phyloP scores from a whole-genome alignment of 2,113 vertebrate genomes.

The Passer montanus region DNA sequence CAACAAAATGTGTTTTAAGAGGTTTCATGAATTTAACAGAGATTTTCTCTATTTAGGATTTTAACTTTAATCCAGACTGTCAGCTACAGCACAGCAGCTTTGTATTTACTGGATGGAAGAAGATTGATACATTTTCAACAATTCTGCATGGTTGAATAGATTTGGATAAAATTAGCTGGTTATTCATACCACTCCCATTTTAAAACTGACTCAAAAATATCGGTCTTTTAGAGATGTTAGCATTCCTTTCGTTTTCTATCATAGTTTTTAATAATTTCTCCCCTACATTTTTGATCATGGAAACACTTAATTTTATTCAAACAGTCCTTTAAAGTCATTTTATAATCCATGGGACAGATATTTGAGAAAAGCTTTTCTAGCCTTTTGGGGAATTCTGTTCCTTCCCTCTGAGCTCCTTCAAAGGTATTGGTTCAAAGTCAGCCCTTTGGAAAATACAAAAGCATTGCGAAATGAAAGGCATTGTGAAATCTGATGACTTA shows the following conservation, averaged over 20 bases:
- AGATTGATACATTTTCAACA: background rate
- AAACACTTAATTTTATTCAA: background rate
- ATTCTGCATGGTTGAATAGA: background rate
- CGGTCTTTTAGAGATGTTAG: rapidly evolving
- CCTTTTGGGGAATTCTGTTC: background rate
- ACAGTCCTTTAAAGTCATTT: background rate
- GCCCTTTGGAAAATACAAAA: background rate
- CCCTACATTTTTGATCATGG: background rate
- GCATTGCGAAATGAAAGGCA: background rate
- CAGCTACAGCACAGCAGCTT: background rate
- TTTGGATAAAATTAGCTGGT: background rate
- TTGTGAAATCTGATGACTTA: background rate
- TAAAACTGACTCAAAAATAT: background rate
- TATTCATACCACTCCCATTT: background rate
- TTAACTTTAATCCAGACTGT: background rate
- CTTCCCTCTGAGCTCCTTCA: background rate
- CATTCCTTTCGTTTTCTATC: background rate
- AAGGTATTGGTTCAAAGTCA: background rate
- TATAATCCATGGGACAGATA: background rate
- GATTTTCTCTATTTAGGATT: background rate
- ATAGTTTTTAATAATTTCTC: background rate
- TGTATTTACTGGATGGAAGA: background rate
- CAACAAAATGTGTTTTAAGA: background rate
- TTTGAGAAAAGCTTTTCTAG: background rate
- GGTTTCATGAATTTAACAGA: background rate